phyloP scores from a whole-genome alignment of 2,888 invertebrate genomes.

The Drosophila colorata region DNA sequence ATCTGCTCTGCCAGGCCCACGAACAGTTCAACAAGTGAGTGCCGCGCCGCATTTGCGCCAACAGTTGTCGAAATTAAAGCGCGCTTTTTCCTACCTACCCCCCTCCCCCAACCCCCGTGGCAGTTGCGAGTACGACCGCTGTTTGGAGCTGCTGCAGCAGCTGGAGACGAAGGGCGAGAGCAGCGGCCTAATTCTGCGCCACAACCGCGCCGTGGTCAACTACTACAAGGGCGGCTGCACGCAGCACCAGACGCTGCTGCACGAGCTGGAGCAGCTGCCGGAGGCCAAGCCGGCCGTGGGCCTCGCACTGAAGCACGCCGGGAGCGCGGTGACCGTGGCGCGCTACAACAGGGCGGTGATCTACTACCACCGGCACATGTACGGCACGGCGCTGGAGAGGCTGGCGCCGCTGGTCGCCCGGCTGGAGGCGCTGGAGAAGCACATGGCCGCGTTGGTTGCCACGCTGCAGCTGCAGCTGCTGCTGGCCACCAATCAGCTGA shows the following conservation, averaged over 20 bases:
- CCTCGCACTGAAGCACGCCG: slow-evolving; percentile 57
- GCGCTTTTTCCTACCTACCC: too few relatives aligned
- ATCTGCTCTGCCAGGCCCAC: slow-evolving; percentile 81
- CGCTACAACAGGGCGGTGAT: slow-evolving; percentile 83
- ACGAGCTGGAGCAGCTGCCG: slow-evolving; percentile 87
- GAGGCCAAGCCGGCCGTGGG: slow-evolving; percentile 46
- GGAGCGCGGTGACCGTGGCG: slow-evolving; percentile 67
- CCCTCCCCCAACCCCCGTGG: not conserved
- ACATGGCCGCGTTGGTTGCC: slow-evolving; percentile 78
- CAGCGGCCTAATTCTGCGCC: slow-evolving; percentile 83
- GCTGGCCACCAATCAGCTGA: slow-evolving; percentile 83
- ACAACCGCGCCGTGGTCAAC: slow-evolving; percentile 94
- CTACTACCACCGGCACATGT: slow-evolving; percentile 84
- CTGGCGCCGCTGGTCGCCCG: slow-evolving; percentile 77
- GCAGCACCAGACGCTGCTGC: slow-evolving; percentile 90
- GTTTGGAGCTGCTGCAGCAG: slow-evolving; percentile 78
- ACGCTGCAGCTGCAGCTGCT: slow-evolving; percentile 82
- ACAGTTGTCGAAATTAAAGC: not conserved
- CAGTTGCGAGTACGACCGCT: slow-evolving; percentile 80
- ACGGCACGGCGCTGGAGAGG: slow-evolving; percentile 81
- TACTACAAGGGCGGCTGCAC: slow-evolving; percentile 91
- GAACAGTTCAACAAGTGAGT: slow-evolving; percentile 83
- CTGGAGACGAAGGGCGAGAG: slow-evolving; percentile 79
- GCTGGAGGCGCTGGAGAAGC: slow-evolving; percentile 80
- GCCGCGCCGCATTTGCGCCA: not conserved